These are phyloP conservation scores for Neoascia interrupta DNA, from an alignment of 2,888 invertebrate species.

Conservation along the genomic window DNA sequence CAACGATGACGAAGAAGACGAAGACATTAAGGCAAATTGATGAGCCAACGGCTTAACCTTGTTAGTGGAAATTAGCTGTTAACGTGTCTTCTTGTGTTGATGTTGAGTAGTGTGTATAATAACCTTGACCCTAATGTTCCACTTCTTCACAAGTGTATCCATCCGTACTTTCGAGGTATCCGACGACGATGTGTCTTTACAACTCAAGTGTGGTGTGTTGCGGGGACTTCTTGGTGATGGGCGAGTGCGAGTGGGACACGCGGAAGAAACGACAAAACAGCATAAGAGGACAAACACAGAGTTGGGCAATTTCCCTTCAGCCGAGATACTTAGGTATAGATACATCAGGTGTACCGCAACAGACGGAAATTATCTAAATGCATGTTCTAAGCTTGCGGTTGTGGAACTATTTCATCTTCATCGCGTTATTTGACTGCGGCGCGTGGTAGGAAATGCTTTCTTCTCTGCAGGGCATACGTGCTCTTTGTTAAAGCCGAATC, in stretches of 20 bases:
- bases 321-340: conserved; percentile 4
- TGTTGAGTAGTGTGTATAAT: conserved; percentile 14
- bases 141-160: conserved; percentile 38
- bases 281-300: not conserved
- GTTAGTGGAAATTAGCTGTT: conserved; percentile 52
- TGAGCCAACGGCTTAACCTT: conserved; percentile 59
- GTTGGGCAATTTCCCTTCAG: conserved; percentile 31
- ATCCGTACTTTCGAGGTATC: not conserved
- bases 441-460: conserved; percentile 27
- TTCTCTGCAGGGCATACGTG: not conserved
- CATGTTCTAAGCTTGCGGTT: too few relatives aligned
- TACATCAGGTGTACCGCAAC: not conserved
- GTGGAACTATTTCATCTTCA: not conserved
- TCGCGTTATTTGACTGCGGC: not conserved
- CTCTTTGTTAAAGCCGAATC: too few relatives aligned
- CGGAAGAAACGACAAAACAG: too few relatives aligned
- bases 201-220: too few relatives aligned
- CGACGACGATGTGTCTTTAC: too few relatives aligned
- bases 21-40: conserved; percentile 57
- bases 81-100: conserved; percentile 6
- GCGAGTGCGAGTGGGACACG: too few relatives aligned
- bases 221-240: too few relatives aligned
- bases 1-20: conserved; percentile 4
- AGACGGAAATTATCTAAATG: too few relatives aligned
- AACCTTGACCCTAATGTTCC: conserved; percentile 63